A percentile compares a stretch with the other conserved stretches of the same genome.
These are phyloP conservation scores for Pteromalus puparum DNA, from an alignment of 1,140 invertebrate genomes.

Conservation along the genomic window DNA sequence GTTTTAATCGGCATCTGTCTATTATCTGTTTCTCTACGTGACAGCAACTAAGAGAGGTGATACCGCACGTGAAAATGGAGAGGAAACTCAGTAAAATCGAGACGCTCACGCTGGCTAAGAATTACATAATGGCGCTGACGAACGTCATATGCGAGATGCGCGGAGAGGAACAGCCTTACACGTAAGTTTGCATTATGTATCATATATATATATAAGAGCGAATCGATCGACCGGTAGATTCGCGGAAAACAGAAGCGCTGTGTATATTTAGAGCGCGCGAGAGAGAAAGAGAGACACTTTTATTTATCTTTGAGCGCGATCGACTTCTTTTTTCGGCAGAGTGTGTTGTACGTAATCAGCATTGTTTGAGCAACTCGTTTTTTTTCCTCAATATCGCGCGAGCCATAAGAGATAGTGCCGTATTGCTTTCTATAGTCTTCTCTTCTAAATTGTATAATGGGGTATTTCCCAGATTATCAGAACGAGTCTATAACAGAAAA, in stretches of 20 bases:
- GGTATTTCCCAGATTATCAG: too few species aligned
- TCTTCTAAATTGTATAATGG: too few species aligned
- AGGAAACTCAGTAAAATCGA: constrained; percentile 91
- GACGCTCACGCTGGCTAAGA: constrained; percentile 90
- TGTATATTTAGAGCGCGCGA: neutral
- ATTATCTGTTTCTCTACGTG: constrained; percentile 38
- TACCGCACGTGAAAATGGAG: constrained; percentile 91
- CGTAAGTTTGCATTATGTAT: constrained; percentile 66
- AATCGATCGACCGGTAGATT: too few species aligned
- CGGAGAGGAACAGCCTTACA: constrained; percentile 81
- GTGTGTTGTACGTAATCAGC: too few species aligned
- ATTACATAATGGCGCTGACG: constrained; percentile 93
- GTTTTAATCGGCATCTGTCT: constrained; percentile 29
- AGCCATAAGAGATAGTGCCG: too few species aligned
- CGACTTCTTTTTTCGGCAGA: neutral
- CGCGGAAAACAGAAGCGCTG: neutral
- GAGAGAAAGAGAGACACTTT: too few species aligned
- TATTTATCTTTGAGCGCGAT: neutral
- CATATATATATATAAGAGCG: neutral
- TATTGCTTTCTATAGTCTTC: too few species aligned
- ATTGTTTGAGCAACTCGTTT: too few species aligned
- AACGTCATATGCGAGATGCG: constrained; percentile 90
- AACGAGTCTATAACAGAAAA: too few species aligned
- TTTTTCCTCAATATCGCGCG: neutral
- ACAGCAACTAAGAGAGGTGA: constrained; percentile 88